phyloP scores from a whole-genome alignment of 1,140 invertebrate species.

The Leptoteleia sp. region DNA sequence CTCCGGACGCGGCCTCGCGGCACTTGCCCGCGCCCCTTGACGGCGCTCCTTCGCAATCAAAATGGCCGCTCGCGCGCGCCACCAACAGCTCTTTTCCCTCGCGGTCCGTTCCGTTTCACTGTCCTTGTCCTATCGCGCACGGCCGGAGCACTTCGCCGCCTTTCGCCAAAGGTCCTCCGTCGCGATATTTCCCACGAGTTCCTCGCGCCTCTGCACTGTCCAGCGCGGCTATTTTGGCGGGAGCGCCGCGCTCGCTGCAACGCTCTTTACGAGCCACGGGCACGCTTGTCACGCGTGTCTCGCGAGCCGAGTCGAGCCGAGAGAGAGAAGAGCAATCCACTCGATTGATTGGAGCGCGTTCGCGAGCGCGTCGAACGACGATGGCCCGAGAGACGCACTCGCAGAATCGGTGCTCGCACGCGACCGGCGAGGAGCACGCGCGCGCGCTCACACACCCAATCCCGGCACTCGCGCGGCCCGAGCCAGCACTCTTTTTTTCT shows the following conservation, averaged over 20 bases:
- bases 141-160: too few species aligned
- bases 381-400: neutral
- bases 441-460: slow-evolving; percentile 14
- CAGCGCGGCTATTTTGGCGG: slow-evolving; percentile 17
- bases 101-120: neutral
- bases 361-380: too few species aligned
- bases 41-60: slow-evolving; percentile 2
- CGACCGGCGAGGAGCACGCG: slow-evolving; percentile 17
- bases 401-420: slow-evolving; percentile 1
- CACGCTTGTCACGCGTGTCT: slow-evolving; percentile 4
- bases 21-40: neutral
- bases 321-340: neutral
- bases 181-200: too few species aligned
- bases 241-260: neutral
- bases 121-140: too few species aligned
- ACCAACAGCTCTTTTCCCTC: too few species aligned
- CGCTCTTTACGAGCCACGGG: neutral
- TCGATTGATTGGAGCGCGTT: neutral
- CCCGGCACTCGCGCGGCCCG: slow-evolving; percentile 3
- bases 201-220: too few species aligned
- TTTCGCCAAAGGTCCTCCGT: too few species aligned
- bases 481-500: slow-evolving; percentile 5
- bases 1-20: neutral
- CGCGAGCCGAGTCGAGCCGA: slow-evolving; percentile 8
- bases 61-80: slow-evolving; percentile 10